Evolutionary conservation across 2,797 vertebrate species (phyloP).

Genomic region (Sebastes matsubarae): DNA sequence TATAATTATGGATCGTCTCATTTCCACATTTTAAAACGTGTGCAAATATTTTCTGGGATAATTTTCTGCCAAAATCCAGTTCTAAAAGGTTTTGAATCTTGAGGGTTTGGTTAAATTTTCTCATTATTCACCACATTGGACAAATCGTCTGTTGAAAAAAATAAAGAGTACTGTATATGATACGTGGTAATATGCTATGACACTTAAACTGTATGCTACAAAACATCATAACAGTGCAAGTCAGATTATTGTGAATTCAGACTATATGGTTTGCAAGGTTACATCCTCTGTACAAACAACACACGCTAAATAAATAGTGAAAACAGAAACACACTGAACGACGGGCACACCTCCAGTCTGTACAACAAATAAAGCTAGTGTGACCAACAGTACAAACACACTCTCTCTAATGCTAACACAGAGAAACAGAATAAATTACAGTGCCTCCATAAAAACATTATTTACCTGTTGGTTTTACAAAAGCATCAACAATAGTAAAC

Average conservation of each 20-base stretch:
- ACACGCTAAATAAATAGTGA: slow-evolving; percentile 57
- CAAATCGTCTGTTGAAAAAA: background rate
- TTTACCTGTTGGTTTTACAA: slow-evolving; percentile 38
- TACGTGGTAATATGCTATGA: slow-evolving; percentile 29
- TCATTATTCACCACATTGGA: slow-evolving; percentile 9
- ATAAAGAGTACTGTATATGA: background rate
- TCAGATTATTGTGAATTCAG: slow-evolving; percentile 41
- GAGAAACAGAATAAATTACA: slow-evolving; percentile 45
- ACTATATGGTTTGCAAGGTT: slow-evolving; percentile 35
- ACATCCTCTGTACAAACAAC: slow-evolving; percentile 60
- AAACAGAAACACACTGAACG: slow-evolving; percentile 40
- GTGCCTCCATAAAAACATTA: slow-evolving; percentile 31
- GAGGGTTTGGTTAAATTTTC: slow-evolving; percentile 78
- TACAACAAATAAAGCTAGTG: slow-evolving; percentile 64
- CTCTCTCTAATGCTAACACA: slow-evolving; percentile 26
- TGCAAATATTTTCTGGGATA: slow-evolving; percentile 82
- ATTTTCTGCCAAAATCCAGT: slow-evolving; percentile 86
- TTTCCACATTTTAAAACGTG: slow-evolving; percentile 60
- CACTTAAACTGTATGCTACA: slow-evolving; percentile 18
- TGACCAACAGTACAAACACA: slow-evolving; percentile 40
- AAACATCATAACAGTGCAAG: slow-evolving; percentile 44
- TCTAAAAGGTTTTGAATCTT: slow-evolving; percentile 85
- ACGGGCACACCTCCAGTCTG: slow-evolving; percentile 32
- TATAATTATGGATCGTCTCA: slow-evolving; percentile 13
- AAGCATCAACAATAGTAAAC: slow-evolving; percentile 58